Conservation (phyloP, 2,113 vertebrate genomes). For the Haemorhous mexicanus region DNA sequence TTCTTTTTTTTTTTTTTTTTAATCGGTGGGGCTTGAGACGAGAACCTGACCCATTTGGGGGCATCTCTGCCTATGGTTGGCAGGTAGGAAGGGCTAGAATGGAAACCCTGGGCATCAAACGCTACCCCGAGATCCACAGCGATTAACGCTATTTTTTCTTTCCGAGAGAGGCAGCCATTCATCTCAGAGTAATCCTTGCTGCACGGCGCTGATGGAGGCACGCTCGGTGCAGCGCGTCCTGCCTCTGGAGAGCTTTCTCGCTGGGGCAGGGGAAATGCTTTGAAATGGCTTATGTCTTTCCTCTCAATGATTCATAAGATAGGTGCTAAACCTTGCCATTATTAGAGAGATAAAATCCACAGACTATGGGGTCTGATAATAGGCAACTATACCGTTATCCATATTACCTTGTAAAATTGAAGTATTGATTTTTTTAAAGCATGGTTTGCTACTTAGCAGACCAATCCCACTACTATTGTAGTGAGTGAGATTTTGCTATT, state of each 20-base stretch:
- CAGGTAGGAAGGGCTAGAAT: not conserved
- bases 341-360: slow-evolving; percentile 16
- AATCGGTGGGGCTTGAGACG: not conserved
- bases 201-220: not conserved
- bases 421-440: slow-evolving; percentile 62
- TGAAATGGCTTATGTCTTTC: not conserved
- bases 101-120: not conserved
- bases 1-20: not conserved
- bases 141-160: not conserved
- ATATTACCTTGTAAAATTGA: slow-evolving; percentile 43
- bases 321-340: slow-evolving; percentile 12
- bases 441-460: slow-evolving; percentile 49
- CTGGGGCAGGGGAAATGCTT: not conserved
- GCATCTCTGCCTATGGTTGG: not conserved
- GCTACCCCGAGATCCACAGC: not conserved
- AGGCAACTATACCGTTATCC: slow-evolving; percentile 15
- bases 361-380: not conserved
- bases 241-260: not conserved
- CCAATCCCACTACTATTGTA: slow-evolving; percentile 6
- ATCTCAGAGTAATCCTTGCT: not conserved
- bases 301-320: not conserved
- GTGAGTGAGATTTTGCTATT: slow-evolving; percentile 34
- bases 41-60: not conserved
- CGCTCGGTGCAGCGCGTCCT: not conserved
- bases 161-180: not conserved